Conservation (phyloP, 2,797 vertebrate species). For the Vireo griseus region DNA sequence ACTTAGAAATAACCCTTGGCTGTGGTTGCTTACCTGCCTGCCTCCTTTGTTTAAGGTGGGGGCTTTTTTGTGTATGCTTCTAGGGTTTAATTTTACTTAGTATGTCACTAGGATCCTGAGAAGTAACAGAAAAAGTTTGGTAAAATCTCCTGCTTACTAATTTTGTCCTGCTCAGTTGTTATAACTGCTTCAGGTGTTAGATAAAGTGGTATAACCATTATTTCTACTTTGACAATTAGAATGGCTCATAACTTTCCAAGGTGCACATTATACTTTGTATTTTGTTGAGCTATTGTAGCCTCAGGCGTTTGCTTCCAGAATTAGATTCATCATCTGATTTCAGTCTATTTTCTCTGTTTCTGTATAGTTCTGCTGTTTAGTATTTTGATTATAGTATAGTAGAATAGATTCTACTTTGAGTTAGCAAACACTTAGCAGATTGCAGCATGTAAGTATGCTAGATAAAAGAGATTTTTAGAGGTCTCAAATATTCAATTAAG, state of each 20-base stretch:
- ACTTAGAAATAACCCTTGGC: neutral
- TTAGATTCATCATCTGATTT: neutral
- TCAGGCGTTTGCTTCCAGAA: neutral
- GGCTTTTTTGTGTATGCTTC: rapidly evolving
- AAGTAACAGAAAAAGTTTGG: neutral
- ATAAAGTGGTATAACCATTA: neutral
- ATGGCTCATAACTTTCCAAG: neutral
- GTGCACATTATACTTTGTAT: neutral
- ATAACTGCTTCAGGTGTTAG: neutral
- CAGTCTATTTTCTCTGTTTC: neutral
- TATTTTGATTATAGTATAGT: neutral
- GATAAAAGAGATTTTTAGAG: neutral
- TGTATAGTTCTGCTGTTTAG: neutral
- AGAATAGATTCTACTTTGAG: neutral
- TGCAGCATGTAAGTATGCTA: neutral
- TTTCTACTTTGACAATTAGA: neutral
- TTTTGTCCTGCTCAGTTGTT: neutral
- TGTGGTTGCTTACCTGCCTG: neutral
- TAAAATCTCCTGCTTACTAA: neutral
- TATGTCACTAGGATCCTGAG: neutral
- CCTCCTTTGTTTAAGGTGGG: neutral
- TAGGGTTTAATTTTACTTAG: neutral
- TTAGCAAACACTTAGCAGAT: neutral
- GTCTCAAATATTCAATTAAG: neutral
- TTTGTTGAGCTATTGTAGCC: neutral